These are phyloP conservation scores for Oenanthe oenanthe DNA, from an alignment of 2,113 vertebrate genomes.

Conservation along the genomic window DNA sequence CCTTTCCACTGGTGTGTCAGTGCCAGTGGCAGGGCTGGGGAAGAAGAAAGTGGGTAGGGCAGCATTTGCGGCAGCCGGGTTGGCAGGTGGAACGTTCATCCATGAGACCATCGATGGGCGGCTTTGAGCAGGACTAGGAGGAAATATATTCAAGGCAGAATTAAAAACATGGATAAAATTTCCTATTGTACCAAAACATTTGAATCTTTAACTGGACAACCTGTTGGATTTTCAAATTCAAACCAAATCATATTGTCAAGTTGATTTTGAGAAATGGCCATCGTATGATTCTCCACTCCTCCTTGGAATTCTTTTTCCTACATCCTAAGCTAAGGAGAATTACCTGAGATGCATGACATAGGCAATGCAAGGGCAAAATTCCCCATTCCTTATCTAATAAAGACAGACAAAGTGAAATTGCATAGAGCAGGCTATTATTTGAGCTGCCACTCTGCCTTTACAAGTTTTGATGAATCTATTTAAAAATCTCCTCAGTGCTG, in stretches of 20 bases:
- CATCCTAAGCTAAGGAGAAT: background rate
- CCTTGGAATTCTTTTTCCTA: background rate
- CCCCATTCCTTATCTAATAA: constrained; percentile 3
- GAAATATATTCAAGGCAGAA: background rate
- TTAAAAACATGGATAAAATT: background rate
- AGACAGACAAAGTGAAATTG: constrained; percentile 40
- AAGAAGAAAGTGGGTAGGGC: constrained; percentile 27
- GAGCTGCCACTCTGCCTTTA: constrained; percentile 53
- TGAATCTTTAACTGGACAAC: background rate
- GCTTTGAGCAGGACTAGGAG: constrained; percentile 62
- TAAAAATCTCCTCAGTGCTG: constrained; percentile 21
- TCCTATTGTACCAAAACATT: background rate
- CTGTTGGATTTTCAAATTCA: background rate
- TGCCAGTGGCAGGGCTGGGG: background rate
- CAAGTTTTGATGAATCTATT: constrained; percentile 60
- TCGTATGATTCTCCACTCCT: background rate
- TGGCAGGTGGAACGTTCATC: constrained; percentile 70
- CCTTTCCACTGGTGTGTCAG: constrained; percentile 71
- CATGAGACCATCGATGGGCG: constrained; percentile 76
- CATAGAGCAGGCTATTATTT: constrained; percentile 59
- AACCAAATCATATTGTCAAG: background rate
- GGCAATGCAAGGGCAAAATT: constrained; percentile 8
- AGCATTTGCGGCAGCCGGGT: background rate
- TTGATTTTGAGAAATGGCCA: background rate
- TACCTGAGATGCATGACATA: background rate